Evolutionary conservation across 2,113 vertebrate species (phyloP).

Genomic region (Lagopus muta): DNA sequence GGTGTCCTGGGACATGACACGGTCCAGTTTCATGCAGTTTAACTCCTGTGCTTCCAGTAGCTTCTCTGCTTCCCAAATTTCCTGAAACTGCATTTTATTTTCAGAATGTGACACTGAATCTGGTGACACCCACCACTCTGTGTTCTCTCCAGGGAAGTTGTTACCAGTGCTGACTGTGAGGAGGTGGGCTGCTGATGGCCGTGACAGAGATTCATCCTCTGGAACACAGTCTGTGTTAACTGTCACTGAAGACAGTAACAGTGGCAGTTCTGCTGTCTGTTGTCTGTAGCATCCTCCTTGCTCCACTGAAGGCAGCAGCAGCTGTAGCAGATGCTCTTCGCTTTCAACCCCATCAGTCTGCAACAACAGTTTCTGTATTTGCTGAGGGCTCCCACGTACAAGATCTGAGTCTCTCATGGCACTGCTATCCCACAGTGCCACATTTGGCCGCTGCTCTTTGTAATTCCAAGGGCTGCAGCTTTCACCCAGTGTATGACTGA

Average conservation of each 20-base stretch:
- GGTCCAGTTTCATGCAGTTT: neutral
- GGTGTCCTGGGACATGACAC: fast-evolving
- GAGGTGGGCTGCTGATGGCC: neutral
- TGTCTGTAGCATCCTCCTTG: conserved; percentile 17
- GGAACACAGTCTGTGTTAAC: fast-evolving
- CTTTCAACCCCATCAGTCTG: neutral
- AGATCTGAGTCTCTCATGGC: neutral
- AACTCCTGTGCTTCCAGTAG: neutral
- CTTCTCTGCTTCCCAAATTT: neutral
- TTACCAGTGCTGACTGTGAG: neutral
- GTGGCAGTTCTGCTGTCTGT: neutral
- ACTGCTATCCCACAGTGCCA: neutral
- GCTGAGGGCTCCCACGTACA: neutral
- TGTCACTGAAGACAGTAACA: neutral
- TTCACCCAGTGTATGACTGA: neutral
- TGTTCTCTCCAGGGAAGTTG: neutral
- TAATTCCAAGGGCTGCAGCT: neutral
- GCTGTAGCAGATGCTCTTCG: fast-evolving
- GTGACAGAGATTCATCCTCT: neutral
- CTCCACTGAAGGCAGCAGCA: neutral
- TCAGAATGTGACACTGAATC: neutral
- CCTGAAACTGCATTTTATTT: neutral
- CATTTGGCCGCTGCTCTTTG: conserved; percentile 3
- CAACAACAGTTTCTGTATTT: neutral
- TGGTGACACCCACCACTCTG: neutral